These are phyloP conservation scores for Centruroides vittatus DNA, from an alignment of 1,140 invertebrate genomes.

Conservation along the genomic window DNA sequence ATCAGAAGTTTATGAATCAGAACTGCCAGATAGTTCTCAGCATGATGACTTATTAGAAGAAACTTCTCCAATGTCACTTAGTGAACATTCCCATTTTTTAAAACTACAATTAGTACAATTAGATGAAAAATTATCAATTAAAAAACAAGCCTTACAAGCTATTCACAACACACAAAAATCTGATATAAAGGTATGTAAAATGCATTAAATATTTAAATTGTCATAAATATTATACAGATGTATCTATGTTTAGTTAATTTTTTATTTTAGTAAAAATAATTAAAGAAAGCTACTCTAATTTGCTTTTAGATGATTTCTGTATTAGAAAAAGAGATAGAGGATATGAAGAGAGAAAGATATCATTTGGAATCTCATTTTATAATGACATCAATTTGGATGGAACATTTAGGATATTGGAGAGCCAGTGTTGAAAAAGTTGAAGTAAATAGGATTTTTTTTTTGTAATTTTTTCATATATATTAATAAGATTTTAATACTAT, in stretches of 20 bases:
- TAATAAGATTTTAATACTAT: not conserved
- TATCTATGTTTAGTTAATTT: too few relatives aligned
- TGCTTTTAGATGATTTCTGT: constrained; percentile 40
- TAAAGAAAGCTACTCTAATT: not conserved
- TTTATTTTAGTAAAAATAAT: too few relatives aligned
- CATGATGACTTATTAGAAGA: constrained; percentile 5
- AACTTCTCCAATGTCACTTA: constrained; percentile 25
- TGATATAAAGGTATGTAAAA: constrained; percentile 23
- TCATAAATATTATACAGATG: too few relatives aligned
- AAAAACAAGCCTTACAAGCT: constrained; percentile 19
- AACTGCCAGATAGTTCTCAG: too few relatives aligned
- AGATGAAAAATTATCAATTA: constrained; percentile 31
- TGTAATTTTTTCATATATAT: not conserved
- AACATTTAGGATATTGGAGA: constrained; percentile 70
- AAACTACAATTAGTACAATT: constrained; percentile 62
- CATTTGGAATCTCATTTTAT: constrained; percentile 65
- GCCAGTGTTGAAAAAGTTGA: constrained; percentile 47
- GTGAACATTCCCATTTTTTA: constrained; percentile 69
- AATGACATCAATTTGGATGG: constrained; percentile 75
- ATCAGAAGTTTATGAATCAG: too few relatives aligned
- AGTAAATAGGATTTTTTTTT: not conserved
- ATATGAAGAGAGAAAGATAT: constrained; percentile 56
- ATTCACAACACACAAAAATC: constrained; percentile 18
- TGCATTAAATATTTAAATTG: not conserved
- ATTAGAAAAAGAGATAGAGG: constrained; percentile 65